phyloP scores from a whole-genome alignment of 2,113 vertebrate species.

The Apteryx mantelli region DNA sequence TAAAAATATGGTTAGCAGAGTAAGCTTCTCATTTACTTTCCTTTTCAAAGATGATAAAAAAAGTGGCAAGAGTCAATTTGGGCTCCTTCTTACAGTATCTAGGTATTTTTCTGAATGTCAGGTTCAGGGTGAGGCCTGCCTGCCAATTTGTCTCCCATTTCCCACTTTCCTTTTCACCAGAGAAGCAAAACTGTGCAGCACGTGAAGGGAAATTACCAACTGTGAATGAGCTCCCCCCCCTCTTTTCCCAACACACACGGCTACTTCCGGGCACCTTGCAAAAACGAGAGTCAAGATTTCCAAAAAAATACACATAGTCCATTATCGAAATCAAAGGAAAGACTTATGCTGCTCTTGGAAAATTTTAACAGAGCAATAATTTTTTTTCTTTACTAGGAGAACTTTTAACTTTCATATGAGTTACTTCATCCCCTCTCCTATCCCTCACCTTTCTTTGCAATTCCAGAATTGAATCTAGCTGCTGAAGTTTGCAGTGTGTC shows the following conservation, averaged over 20 bases:
- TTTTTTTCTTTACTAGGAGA: neutral
- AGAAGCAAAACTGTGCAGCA: neutral
- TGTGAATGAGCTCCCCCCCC: neutral
- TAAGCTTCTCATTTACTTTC: slow-evolving; percentile 16
- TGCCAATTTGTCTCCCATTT: neutral
- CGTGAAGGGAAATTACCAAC: neutral
- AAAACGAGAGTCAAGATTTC: neutral
- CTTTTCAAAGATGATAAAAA: neutral
- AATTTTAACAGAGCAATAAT: neutral
- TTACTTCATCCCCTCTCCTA: neutral
- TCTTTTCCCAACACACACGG: neutral
- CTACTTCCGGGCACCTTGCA: neutral
- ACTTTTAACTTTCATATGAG: neutral
- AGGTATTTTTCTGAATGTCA: neutral
- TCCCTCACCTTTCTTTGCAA: neutral
- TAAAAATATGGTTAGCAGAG: neutral
- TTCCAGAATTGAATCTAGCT: neutral
- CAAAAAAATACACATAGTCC: neutral
- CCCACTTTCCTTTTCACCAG: neutral
- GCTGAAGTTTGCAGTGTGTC: neutral
- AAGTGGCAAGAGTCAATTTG: slow-evolving; percentile 11
- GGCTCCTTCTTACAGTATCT: neutral
- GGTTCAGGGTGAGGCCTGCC: neutral
- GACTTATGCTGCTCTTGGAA: neutral
- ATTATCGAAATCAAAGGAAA: neutral